These are phyloP conservation scores for Lepidochitona cinerea DNA, from an alignment of 2,888 invertebrate species.

Conservation along the genomic window DNA sequence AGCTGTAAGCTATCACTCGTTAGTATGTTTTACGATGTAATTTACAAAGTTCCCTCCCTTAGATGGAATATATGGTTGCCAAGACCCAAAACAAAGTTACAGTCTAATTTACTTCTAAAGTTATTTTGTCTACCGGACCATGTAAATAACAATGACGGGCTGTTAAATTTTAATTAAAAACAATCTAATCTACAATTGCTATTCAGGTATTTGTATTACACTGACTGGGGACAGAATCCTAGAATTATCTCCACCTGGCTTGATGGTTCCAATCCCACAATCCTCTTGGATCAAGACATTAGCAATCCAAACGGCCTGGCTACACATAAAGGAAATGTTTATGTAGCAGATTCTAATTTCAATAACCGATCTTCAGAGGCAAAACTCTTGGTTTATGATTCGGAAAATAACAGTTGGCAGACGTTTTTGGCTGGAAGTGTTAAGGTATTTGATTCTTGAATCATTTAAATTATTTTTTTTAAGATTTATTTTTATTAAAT, in stretches of 20 bases:
- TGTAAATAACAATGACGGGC: no score
- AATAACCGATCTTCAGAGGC: conserved; percentile 36
- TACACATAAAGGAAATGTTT: conserved; percentile 36
- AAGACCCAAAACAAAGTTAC: no score
- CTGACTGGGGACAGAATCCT: conserved; percentile 52
- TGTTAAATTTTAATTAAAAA: not conserved
- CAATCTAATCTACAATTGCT: not conserved
- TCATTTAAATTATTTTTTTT: no score
- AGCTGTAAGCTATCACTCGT: no score
- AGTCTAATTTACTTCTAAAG: no score
- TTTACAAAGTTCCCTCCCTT: no score
- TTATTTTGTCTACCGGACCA: no score
- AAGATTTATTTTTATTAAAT: no score
- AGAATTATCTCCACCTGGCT: conserved; percentile 45
- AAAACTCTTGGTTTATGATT: conserved; percentile 26
- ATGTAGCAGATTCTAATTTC: conserved; percentile 50
- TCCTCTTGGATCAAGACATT: conserved; percentile 36
- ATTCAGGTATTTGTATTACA: conserved; percentile 54
- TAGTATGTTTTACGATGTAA: no score
- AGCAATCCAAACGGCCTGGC: conserved; percentile 54
- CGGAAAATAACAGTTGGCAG: not conserved
- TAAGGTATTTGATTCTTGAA: not conserved
- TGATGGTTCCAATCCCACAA: conserved; percentile 46
- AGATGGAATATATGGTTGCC: no score
- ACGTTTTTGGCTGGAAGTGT: not conserved